phyloP scores from a whole-genome alignment of 2,888 invertebrate species.

The Eilema caniola region DNA sequence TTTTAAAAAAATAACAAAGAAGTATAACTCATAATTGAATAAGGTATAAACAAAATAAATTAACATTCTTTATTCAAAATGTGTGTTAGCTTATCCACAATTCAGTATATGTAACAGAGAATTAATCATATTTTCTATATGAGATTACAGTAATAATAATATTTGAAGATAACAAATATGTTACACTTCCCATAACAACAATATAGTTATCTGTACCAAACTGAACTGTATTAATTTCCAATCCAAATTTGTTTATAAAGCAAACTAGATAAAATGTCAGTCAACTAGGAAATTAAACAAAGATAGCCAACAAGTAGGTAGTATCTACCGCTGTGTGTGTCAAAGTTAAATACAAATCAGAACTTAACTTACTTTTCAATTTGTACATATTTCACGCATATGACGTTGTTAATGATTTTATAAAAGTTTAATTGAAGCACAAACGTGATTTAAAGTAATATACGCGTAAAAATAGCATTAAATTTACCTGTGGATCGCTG shows the following conservation, averaged over 20 bases:
- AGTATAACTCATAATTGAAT: not conserved
- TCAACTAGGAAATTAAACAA: constrained; percentile 65
- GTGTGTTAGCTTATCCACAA: not conserved
- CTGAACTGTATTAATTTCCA: constrained; percentile 12
- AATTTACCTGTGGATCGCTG: constrained; percentile 88
- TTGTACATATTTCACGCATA: constrained; percentile 20
- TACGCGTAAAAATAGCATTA: constrained; percentile 28
- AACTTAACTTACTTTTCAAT: constrained; percentile 21
- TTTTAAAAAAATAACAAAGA: constrained; percentile 4
- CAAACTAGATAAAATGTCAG: constrained; percentile 56
- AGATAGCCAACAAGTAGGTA: constrained; percentile 42
- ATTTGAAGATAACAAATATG: not conserved
- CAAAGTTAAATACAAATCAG: constrained; percentile 16
- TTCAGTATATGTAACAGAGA: not conserved
- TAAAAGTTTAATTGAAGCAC: constrained; percentile 5
- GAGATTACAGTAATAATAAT: not conserved
- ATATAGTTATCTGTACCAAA: constrained; percentile 11
- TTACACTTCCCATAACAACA: constrained; percentile 24
- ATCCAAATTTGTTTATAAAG: constrained; percentile 29
- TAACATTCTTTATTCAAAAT: not conserved
- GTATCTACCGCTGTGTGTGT: constrained; percentile 24
- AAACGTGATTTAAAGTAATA: constrained; percentile 21
- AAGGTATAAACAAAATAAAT: not conserved
- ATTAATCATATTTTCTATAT: not conserved
- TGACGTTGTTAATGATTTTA: constrained; percentile 11